A percentile compares a stretch with the other conserved stretches of the same genome.
phyloP scores from a whole-genome alignment of 1,140 invertebrate genomes.

The Triops longicaudatus region DNA sequence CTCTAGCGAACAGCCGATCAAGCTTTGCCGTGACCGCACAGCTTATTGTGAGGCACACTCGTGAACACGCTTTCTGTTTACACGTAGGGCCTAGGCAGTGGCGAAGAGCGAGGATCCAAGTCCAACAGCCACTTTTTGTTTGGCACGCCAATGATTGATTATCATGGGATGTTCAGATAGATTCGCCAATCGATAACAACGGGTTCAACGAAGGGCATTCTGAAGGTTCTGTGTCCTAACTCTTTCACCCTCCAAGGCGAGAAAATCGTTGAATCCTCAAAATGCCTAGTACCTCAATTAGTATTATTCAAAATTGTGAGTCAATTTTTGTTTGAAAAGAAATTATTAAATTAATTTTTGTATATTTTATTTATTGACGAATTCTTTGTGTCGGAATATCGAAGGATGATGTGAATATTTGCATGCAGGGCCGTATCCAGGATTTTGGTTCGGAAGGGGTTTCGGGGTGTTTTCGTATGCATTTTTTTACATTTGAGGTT shows the following conservation, averaged over 20 bases:
- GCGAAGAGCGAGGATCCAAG: neutral
- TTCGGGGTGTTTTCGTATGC: no score
- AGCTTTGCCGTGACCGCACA: neutral
- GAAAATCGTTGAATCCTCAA: no score
- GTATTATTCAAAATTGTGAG: no score
- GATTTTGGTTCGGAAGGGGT: no score
- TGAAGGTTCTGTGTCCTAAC: neutral
- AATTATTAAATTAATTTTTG: no score
- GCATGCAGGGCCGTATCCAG: no score
- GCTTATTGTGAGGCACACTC: neutral
- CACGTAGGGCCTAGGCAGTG: neutral
- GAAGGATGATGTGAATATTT: no score
- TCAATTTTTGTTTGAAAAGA: no score
- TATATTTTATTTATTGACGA: no score
- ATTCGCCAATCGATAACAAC: neutral
- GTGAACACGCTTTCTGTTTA: neutral
- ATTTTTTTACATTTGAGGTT: no score
- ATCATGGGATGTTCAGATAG: neutral
- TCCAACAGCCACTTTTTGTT: neutral
- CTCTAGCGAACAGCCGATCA: slow-evolving; percentile 6
- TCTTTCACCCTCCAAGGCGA: neutral
- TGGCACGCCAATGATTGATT: slow-evolving; percentile 7
- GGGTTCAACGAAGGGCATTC: neutral
- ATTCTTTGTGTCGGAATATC: no score
- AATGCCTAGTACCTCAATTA: no score